phyloP scores from a whole-genome alignment of 2,797 vertebrate genomes.

The Syngnathus rostellatus region DNA sequence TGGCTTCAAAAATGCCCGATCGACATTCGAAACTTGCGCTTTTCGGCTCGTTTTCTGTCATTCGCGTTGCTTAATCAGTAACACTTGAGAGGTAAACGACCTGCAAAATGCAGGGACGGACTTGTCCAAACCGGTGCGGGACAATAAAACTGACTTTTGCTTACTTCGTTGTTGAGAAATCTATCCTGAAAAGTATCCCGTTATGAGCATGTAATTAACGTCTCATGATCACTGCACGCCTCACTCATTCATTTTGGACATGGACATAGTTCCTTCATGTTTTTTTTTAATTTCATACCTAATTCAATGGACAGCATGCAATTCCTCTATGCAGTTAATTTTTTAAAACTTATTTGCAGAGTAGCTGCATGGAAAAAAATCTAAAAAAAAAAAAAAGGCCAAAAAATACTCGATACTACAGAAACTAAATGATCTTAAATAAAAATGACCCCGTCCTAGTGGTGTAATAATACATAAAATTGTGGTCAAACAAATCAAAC shows the following conservation, averaged over 20 bases:
- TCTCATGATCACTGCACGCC: not conserved
- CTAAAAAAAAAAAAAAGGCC: too few species aligned
- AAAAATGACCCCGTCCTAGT: too few species aligned
- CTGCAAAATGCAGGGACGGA: not conserved
- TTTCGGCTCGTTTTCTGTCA: not conserved
- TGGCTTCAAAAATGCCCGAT: not conserved
- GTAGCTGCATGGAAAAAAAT: too few species aligned
- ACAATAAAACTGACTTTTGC: not conserved
- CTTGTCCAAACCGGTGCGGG: not conserved
- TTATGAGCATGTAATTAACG: not conserved
- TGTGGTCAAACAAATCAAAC: too few species aligned
- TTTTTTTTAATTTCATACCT: too few species aligned
- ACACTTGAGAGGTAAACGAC: conserved; percentile 18
- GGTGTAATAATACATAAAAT: too few species aligned
- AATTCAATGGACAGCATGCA: too few species aligned
- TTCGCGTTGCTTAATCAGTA: conserved; percentile 16
- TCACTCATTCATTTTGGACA: not conserved
- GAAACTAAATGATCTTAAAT: too few species aligned
- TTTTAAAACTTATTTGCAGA: too few species aligned
- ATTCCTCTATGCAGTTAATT: too few species aligned
- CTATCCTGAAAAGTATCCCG: not conserved
- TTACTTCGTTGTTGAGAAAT: not conserved
- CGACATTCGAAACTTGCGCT: not conserved
- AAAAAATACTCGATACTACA: too few species aligned
- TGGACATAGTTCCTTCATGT: too few species aligned